phyloP scores from a whole-genome alignment of 2,888 invertebrate genomes.

The Congeria kusceri region DNA sequence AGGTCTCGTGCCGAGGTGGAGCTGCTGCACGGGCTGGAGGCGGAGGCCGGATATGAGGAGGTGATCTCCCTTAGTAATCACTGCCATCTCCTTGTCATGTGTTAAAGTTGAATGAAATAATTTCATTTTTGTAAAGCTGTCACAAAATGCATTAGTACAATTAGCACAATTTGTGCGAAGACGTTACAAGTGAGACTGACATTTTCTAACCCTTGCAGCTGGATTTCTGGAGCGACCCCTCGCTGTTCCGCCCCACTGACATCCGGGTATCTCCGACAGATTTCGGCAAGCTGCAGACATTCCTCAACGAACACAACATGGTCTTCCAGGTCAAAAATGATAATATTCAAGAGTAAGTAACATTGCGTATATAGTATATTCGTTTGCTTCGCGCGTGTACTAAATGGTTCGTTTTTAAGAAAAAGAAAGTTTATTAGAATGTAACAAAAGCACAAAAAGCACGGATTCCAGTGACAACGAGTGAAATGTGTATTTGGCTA shows the following conservation, averaged over 20 bases:
- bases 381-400: too few species aligned
- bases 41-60: not conserved
- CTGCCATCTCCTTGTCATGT: too few species aligned
- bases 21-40: not conserved
- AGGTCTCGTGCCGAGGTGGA: not conserved
- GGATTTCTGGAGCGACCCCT: slow-evolving; percentile 49
- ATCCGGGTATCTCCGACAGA: slow-evolving; percentile 37
- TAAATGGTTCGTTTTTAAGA: too few species aligned
- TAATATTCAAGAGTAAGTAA: slow-evolving; percentile 20
- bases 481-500: too few species aligned
- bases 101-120: too few species aligned
- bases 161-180: too few species aligned
- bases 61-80: not conserved
- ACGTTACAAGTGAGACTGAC: too few species aligned
- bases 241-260: slow-evolving; percentile 18
- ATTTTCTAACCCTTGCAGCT: slow-evolving; percentile 18
- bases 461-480: too few species aligned
- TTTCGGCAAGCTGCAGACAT: slow-evolving; percentile 5
- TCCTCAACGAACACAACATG: slow-evolving; percentile 15
- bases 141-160: too few species aligned
- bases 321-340: slow-evolving; percentile 9
- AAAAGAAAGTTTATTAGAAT: too few species aligned
- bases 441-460: too few species aligned
- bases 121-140: too few species aligned
- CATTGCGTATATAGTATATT: not conserved